Conservation (phyloP, 2,888 invertebrate species). For the Clunio marinus region DNA sequence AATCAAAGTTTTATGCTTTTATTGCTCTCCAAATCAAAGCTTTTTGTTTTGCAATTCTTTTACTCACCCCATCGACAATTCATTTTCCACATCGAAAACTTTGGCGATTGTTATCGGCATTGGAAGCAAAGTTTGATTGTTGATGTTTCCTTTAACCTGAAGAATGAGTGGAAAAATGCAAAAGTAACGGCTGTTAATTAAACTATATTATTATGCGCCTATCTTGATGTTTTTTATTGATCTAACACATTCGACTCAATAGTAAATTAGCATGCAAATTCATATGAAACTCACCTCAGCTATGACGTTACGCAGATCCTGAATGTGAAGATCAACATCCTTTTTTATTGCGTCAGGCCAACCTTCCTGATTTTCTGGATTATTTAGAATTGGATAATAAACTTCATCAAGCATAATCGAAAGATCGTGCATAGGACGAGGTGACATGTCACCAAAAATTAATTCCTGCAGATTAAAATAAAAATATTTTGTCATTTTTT, state of each 20-base stretch:
- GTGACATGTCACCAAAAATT: conserved; percentile 67
- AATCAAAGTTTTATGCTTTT: conserved; percentile 31
- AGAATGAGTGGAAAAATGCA: background rate
- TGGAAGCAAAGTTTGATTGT: conserved; percentile 79
- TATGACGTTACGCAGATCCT: conserved; percentile 64
- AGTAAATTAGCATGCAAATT: conserved; percentile 22
- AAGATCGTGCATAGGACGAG: conserved; percentile 66
- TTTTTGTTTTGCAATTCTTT: conserved; percentile 5
- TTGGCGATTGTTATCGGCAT: conserved; percentile 74
- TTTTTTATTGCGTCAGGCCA: conserved; percentile 71
- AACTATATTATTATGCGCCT: conserved; percentile 1
- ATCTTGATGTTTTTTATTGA: conserved; percentile 25
- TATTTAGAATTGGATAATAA: conserved; percentile 67
- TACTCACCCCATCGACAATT: conserved; percentile 51
- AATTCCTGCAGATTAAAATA: conserved; percentile 50
- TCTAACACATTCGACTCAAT: conserved; percentile 32
- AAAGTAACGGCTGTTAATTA: conserved; percentile 19
- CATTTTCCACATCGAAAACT: conserved; percentile 59
- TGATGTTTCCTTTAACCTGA: conserved; percentile 73
- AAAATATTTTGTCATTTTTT: background rate
- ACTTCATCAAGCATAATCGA: conserved; percentile 66
- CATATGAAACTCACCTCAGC: conserved; percentile 57
- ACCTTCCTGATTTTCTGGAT: conserved; percentile 63
- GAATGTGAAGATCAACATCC: conserved; percentile 67
- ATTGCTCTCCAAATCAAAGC: too few relatives aligned